Percentiles rank a stretch among this genome's conserved stretches.
Evolutionary conservation across 2,113 vertebrate species (phyloP).

Genomic region (Leucoraja erinaceus): DNA sequence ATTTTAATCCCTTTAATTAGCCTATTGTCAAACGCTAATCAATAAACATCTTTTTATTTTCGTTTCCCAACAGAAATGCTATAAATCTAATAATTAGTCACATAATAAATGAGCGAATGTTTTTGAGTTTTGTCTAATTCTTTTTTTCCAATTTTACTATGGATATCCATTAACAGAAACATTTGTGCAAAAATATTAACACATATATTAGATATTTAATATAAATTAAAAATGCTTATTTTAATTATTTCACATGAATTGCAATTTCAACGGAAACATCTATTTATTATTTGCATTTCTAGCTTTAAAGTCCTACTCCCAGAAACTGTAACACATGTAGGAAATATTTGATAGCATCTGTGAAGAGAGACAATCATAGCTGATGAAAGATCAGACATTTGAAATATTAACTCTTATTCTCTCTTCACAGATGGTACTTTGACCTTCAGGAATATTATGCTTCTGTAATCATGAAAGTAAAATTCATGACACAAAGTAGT

Average conservation of each 20-base stretch:
- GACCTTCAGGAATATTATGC: too few relatives aligned
- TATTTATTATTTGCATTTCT: background rate
- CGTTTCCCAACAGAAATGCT: background rate
- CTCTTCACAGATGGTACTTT: too few relatives aligned
- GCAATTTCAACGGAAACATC: background rate
- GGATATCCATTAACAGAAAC: background rate
- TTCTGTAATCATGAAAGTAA: too few relatives aligned
- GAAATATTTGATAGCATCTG: too few relatives aligned
- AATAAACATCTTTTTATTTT: conserved; percentile 3
- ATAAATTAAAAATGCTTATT: background rate
- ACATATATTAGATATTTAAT: background rate
- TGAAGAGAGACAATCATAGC: too few relatives aligned
- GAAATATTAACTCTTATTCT: too few relatives aligned
- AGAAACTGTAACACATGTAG: background rate
- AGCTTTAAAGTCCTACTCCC: background rate
- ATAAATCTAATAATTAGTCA: background rate
- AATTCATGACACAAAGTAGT: background rate
- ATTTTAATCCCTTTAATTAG: background rate
- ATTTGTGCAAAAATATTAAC: background rate
- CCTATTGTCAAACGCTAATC: background rate
- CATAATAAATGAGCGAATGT: background rate
- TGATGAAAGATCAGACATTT: too few relatives aligned
- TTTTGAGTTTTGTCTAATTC: background rate
- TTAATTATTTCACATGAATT: background rate
- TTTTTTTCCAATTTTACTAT: background rate